A percentile compares a stretch with the other conserved stretches of the same genome.
These are phyloP conservation scores for Phoxinus dragarum DNA, from an alignment of 2,797 vertebrate genomes.

Conservation along the genomic window DNA sequence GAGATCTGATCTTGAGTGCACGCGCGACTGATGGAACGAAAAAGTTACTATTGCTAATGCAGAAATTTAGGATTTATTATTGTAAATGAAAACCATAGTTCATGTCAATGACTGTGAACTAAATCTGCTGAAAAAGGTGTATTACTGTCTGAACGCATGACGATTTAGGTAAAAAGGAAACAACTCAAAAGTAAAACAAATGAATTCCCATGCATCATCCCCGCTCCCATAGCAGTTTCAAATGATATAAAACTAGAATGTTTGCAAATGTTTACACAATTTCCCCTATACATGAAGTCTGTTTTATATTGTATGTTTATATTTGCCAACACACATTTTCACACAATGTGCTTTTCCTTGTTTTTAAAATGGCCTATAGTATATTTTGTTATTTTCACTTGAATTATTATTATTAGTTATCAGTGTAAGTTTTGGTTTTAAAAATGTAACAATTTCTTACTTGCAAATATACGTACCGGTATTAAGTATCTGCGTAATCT, in stretches of 20 bases:
- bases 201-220: not conserved
- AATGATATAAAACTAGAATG: not conserved
- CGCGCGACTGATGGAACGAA: too few relatives aligned
- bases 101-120: not conserved
- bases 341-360: too few relatives aligned
- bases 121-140: not conserved
- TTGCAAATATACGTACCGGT: not conserved
- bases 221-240: rapidly evolving
- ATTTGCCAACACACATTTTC: not conserved
- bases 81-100: too few relatives aligned
- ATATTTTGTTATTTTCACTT: not conserved
- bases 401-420: not conserved
- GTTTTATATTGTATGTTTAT: not conserved
- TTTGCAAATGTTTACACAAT: not conserved
- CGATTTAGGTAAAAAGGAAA: too few relatives aligned
- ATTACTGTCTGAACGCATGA: too few relatives aligned
- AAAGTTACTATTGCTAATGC: too few relatives aligned
- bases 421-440: too few relatives aligned
- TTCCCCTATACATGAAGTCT: not conserved
- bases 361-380: too few relatives aligned
- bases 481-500: not conserved
- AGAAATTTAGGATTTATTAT: too few relatives aligned
- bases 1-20: too few relatives aligned
- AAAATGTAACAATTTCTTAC: not conserved
- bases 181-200: too few relatives aligned